These are phyloP conservation scores for Acropternis orthonyx DNA, from an alignment of 2,797 vertebrate genomes.

Conservation along the genomic window DNA sequence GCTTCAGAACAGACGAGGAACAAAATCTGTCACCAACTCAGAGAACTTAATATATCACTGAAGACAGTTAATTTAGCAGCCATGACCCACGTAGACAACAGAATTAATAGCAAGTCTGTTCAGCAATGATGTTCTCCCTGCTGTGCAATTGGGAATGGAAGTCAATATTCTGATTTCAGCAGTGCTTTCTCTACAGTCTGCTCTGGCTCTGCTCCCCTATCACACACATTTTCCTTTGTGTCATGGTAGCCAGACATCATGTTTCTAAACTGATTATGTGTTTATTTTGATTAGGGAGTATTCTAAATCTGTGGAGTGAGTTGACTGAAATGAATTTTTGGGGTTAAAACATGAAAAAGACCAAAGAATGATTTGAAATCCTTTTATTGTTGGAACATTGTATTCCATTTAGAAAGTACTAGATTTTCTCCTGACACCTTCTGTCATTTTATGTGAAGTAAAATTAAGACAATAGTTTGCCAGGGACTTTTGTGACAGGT, in stretches of 20 bases:
- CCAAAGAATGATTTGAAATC: not conserved
- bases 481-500: not conserved
- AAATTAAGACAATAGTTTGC: not conserved
- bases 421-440: not conserved
- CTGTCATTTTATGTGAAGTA: not conserved
- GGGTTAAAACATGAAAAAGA: not conserved
- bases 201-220: not conserved
- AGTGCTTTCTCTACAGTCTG: not conserved
- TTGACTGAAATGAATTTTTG: not conserved
- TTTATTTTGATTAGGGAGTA: not conserved
- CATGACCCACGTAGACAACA: conserved; percentile 62
- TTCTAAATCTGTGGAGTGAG: not conserved
- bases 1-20: conserved; percentile 53
- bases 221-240: not conserved
- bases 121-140: not conserved
- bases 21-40: conserved; percentile 66
- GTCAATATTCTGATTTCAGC: conserved; percentile 5
- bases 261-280: not conserved
- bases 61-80: conserved; percentile 76
- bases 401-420: not conserved
- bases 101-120: conserved; percentile 67
- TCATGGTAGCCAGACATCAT: not conserved
- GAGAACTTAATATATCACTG: conserved; percentile 78
- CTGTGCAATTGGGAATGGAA: not conserved
- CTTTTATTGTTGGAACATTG: not conserved